Evolutionary conservation across 2,797 vertebrate species (phyloP).

Genomic region (Sebastes oblongus): DNA sequence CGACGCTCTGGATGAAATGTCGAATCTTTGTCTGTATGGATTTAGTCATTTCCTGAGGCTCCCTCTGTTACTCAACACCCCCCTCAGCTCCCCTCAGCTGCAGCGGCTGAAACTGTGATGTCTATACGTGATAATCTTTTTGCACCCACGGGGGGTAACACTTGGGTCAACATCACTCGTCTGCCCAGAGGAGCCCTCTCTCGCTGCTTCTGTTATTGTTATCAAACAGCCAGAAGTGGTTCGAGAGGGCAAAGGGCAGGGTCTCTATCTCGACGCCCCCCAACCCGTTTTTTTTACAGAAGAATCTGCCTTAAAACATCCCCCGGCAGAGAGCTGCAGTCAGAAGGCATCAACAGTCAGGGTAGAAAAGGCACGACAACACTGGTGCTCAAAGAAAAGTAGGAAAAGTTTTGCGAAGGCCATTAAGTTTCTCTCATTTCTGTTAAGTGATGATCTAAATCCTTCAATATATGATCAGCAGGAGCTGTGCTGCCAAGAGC

Average conservation of each 20-base stretch:
- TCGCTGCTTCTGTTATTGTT: slow-evolving; percentile 34
- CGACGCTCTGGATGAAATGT: slow-evolving; percentile 34
- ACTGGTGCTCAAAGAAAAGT: not conserved
- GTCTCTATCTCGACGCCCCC: slow-evolving; percentile 16
- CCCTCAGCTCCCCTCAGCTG: slow-evolving; percentile 26
- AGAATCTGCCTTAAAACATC: slow-evolving; percentile 30
- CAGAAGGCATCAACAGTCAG: slow-evolving; percentile 34
- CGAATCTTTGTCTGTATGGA: slow-evolving; percentile 31
- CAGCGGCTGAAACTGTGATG: slow-evolving; percentile 23
- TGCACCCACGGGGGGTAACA: slow-evolving; percentile 29
- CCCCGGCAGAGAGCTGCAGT: slow-evolving; percentile 1
- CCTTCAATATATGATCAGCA: not conserved
- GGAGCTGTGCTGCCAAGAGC: not conserved
- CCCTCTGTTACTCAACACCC: slow-evolving; percentile 37
- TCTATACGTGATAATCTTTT: slow-evolving; percentile 50
- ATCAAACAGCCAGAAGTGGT: slow-evolving; percentile 45
- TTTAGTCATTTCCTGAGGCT: slow-evolving; percentile 51
- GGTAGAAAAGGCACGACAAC: not conserved
- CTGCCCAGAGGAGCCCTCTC: slow-evolving; percentile 13
- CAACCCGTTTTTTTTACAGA: slow-evolving; percentile 2
- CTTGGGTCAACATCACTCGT: slow-evolving; percentile 51
- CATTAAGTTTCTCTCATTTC: not conserved
- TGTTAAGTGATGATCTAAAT: not conserved
- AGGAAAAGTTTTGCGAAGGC: slow-evolving; percentile 3
- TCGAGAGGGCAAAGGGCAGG: slow-evolving; percentile 35